A percentile compares a stretch with the other conserved stretches of the same genome.
Conservation (phyloP, 2,113 vertebrate species). For the Muntiacus reevesi region DNA sequence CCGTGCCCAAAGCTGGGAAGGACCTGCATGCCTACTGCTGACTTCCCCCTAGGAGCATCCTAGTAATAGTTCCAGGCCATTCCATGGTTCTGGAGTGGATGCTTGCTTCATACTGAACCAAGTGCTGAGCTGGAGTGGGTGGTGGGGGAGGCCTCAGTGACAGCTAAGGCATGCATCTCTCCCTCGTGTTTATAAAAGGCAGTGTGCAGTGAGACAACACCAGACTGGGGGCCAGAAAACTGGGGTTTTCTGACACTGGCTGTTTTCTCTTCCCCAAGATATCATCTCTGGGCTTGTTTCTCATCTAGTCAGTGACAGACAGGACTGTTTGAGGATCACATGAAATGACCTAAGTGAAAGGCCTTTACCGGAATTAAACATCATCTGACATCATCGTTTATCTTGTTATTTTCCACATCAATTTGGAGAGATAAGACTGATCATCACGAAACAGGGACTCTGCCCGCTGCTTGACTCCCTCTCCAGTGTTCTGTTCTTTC, state of each 20-base stretch:
- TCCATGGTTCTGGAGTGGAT: not conserved
- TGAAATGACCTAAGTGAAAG: not conserved
- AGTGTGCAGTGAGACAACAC: not conserved
- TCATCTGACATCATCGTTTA: not conserved
- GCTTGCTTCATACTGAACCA: not conserved
- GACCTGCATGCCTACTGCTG: not conserved
- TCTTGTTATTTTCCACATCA: not conserved
- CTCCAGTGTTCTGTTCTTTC: not conserved
- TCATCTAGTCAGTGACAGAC: not conserved
- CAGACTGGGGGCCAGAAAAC: not conserved
- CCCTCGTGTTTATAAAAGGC: not conserved
- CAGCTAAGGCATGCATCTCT: not conserved
- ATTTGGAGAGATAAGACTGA: not conserved
- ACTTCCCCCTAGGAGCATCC: not conserved
- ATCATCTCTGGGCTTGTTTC: not conserved
- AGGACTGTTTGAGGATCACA: not conserved
- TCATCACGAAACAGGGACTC: not conserved
- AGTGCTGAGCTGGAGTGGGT: not conserved
- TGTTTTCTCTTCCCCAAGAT: not conserved
- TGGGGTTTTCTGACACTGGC: not conserved
- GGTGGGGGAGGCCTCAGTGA: too few species aligned
- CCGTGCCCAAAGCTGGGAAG: not conserved
- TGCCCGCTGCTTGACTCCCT: not conserved
- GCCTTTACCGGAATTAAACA: not conserved
- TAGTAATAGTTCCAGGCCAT: not conserved